Evolutionary conservation across 2,888 invertebrate genomes (phyloP).

Genomic region (Yponomeuta cagnagella): DNA sequence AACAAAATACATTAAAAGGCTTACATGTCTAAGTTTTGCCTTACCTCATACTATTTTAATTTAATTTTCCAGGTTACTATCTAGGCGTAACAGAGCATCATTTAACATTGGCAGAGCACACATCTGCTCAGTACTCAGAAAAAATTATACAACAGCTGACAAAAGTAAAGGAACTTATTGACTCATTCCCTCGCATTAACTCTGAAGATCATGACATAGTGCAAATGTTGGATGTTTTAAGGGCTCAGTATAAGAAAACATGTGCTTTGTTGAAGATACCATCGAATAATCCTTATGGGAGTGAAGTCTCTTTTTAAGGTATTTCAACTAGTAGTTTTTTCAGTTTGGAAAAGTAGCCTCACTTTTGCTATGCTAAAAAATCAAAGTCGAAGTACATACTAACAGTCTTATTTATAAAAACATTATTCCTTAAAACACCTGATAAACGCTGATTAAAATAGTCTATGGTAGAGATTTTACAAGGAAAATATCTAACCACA

Average conservation of each 20-base stretch:
- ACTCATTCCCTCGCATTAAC: constrained; percentile 80
- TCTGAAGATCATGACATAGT: constrained; percentile 80
- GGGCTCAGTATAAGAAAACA: constrained; percentile 80
- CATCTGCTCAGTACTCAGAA: constrained; percentile 52
- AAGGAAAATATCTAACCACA: too few relatives aligned
- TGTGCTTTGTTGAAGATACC: constrained; percentile 81
- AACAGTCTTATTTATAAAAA: too few relatives aligned
- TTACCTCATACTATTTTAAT: too few relatives aligned
- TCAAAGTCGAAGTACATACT: too few relatives aligned
- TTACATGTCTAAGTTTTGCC: too few relatives aligned
- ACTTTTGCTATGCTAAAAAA: too few relatives aligned
- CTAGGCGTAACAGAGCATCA: constrained; percentile 76
- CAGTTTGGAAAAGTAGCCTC: too few relatives aligned
- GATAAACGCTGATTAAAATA: too few relatives aligned
- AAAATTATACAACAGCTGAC: constrained; percentile 73
- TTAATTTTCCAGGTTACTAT: constrained; percentile 76
- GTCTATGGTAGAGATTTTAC: too few relatives aligned
- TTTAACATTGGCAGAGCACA: constrained; percentile 40
- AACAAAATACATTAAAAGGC: too few relatives aligned
- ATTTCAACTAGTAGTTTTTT: constrained; percentile 3
- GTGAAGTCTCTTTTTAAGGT: constrained; percentile 76
- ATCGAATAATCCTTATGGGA: constrained; percentile 70
- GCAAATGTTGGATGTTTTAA: constrained; percentile 76
- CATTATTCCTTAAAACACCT: too few relatives aligned
- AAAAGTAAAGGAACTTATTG: constrained; percentile 76